phyloP scores from a whole-genome alignment of 2,888 invertebrate species.

The Agrilus cyanescens region DNA sequence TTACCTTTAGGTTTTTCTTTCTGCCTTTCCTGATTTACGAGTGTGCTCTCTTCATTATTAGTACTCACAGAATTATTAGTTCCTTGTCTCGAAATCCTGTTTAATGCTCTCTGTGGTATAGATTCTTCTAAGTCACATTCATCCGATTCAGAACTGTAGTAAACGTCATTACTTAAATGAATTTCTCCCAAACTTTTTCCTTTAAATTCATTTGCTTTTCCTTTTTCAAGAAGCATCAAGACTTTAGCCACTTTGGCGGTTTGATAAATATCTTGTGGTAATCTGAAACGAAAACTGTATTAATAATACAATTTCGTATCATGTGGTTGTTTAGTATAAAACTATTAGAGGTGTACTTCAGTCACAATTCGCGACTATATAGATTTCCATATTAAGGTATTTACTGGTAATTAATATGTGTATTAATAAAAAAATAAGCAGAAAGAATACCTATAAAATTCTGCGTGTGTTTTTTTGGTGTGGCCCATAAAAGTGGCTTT shows the following conservation, averaged over 20 bases:
- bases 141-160: slow-evolving; percentile 1
- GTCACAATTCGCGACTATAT: too few species aligned
- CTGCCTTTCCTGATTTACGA: too few species aligned
- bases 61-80: not conserved
- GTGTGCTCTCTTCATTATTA: too few species aligned
- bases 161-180: not conserved
- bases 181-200: slow-evolving; percentile 5
- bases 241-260: slow-evolving; percentile 5
- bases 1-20: too few species aligned
- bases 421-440: not conserved
- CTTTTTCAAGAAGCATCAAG: slow-evolving; percentile 2
- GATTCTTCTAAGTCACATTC: not conserved
- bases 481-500: slow-evolving; percentile 19
- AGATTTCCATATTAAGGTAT: too few species aligned
- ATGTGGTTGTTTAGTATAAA: too few species aligned
- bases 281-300: not conserved
- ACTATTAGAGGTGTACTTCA: too few species aligned
- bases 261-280: slow-evolving; percentile 5
- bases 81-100: not conserved
- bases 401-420: too few species aligned
- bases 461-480: slow-evolving; percentile 17
- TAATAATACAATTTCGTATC: too few species aligned
- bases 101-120: not conserved
- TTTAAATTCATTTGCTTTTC: slow-evolving; percentile 3
- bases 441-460: slow-evolving; percentile 10